Evolutionary conservation across 2,797 vertebrate genomes (phyloP), one percentile per base, ranked within the genome.

Genomic region (Tangara arthus): DNA sequence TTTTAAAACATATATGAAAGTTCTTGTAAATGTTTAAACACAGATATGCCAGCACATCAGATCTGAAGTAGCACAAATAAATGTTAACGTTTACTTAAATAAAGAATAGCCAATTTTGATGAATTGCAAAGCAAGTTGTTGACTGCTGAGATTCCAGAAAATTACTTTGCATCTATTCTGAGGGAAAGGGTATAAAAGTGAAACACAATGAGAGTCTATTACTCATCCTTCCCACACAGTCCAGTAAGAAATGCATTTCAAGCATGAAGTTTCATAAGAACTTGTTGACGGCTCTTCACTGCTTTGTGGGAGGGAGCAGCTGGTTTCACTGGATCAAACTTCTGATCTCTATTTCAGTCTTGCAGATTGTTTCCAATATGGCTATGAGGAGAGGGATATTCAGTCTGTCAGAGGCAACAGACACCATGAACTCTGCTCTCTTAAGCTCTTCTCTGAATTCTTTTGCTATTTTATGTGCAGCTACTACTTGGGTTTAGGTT

Each of bases 1-100:
- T 91, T 93, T 86, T 75, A 56, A 77, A 89, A 80, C 6, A 41
- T 30, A 47, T 44, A 59, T 22, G 4, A 82, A 85, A 78, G 59
- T 68, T 68, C 46, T 69, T 26, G 10, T 47, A 87, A 90, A 90
- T 92, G 68, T 82, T 92, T 85, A 87, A 95, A 70, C 16, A 90
- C 35, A 55, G 34, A 39, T 85, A 93, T 46, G 28, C 6, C 35
- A 87, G 15, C 56, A 84, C 26, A 70, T 73, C 49, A 91, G 44
- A 68, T 39, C 13, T 19, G 7, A 89, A 71, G 17, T n/a, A 73
- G 30, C 46, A 34, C 41, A 79, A 70, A 89, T 47, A 87, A 76
- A 68, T 8, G 12, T 60, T 87, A 95, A 73, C 0, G 0, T 1
- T 86, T 85, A 32, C n/a, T 79, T 72, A 73, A 89, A 79, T 46